These are phyloP conservation scores for Plutella xylostella DNA, from an alignment of 2,888 invertebrate species.

Conservation along the genomic window DNA sequence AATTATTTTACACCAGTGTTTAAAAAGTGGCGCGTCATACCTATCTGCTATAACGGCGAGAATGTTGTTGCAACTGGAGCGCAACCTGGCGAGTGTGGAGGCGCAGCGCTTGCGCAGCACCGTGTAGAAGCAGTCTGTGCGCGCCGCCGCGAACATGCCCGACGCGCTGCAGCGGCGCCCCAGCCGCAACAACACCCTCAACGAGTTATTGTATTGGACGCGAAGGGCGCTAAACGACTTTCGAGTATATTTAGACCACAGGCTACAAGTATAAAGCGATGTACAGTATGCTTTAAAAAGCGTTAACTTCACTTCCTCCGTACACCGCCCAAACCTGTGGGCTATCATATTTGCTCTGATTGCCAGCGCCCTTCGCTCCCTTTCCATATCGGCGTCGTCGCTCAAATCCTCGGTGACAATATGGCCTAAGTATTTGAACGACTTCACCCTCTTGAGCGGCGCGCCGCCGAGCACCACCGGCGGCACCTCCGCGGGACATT, in stretches of 20 bases:
- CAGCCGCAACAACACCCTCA: no score
- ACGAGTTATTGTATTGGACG: slow-evolving; percentile 3
- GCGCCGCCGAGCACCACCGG: not conserved
- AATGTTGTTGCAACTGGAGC: slow-evolving; percentile 7
- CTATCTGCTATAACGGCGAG: slow-evolving; percentile 5
- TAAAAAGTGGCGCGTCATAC: not conserved
- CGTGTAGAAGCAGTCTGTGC: slow-evolving; percentile 4
- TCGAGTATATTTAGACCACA: slow-evolving; percentile 2
- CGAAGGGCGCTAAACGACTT: not conserved
- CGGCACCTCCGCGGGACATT: not conserved
- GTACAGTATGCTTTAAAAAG: slow-evolving; percentile 4
- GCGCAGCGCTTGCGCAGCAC: slow-evolving; percentile 5
- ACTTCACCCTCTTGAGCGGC: not conserved
- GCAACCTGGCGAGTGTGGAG: slow-evolving; percentile 8
- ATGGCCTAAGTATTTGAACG: slow-evolving; percentile 3
- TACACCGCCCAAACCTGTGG: not conserved
- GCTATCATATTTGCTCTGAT: not conserved
- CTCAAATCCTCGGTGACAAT: not conserved
- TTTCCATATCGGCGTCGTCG: not conserved
- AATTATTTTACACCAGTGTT: not conserved
- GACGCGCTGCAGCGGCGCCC: no score
- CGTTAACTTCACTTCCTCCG: not conserved
- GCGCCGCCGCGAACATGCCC: slow-evolving; percentile 10
- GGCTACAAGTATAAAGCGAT: slow-evolving; percentile 2
- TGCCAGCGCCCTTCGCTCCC: slow-evolving; percentile 1